Base-by-base conservation (phyloP, 1,140 invertebrate genomes). In the Zaprionus ornatus region DNA sequence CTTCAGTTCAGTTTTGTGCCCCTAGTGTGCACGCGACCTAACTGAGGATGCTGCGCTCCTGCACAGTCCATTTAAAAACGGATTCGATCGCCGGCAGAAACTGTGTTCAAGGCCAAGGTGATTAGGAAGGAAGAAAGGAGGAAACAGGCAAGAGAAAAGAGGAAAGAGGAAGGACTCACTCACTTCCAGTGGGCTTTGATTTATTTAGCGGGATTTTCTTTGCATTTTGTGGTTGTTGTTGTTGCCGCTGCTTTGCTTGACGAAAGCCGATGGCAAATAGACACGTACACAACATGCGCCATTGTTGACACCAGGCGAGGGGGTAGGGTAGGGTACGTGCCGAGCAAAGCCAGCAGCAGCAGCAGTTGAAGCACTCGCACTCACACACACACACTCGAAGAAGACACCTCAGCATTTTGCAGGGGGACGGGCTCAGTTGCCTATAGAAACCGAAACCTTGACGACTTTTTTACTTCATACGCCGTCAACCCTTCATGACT, bases 221-320 rank as follows among this genome's bases (percentile, higher is more conserved):
- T 48, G 19, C 10, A 2, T 48, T 2, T 48, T 48, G 17, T 12
- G 17, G 45, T 23, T 50, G 19, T 23, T 48, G 45, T 21, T 50
- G 45, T 9, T 19, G 42, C 5, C 10, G 45, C 7, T 12, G 40
- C 19, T 59, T 15, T 37, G 21, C 17, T 23, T 42, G n/a, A 7
- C 27, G 4, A 21, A 25, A 23, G 50, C 50, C 62, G 21, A 50
- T 62, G 66, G 29, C 59, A 48, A 56, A 57, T 63, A 55, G 52
- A 70, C 72, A 69, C 66, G 72, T 74, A 74, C 40, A 17, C 32
- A 40, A 57, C 52, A 57, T 29, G 52, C 37, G 59, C 52, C 59
- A 63, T 56, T 69, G 59, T 66, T 35, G 35, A 21, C 15, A 27
- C 61, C 55, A 17, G 40, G 40, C n/a, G 3, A 9, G 37, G 37